Evolutionary conservation across 2,888 invertebrate genomes (phyloP).

Genomic region (Drosophila rellima): DNA sequence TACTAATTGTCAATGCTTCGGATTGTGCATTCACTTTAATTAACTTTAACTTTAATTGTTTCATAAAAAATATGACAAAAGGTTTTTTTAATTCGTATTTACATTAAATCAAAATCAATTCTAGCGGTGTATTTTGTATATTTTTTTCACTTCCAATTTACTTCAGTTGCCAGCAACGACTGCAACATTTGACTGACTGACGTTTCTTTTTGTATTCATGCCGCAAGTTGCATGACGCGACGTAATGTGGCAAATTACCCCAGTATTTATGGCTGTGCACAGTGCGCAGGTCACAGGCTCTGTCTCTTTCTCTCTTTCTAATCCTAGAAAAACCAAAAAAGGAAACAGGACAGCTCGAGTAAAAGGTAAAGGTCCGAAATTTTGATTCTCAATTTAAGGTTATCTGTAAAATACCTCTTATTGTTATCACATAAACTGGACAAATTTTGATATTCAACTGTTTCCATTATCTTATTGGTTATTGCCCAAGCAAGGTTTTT

Average conservation of each 20-base stretch:
- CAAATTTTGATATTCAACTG: background rate
- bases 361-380: background rate
- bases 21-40: constrained; percentile 33
- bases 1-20: background rate
- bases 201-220: constrained; percentile 58
- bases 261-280: constrained; percentile 3
- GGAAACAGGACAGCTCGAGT: background rate
- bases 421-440: too few relatives aligned
- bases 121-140: background rate
- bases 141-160: constrained; percentile 45
- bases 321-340: background rate
- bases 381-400: too few relatives aligned
- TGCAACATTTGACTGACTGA: constrained; percentile 49
- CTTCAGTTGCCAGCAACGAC: constrained; percentile 70
- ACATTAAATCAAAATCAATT: constrained; percentile 17
- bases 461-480: too few relatives aligned
- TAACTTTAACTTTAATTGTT: background rate
- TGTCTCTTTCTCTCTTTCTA: background rate
- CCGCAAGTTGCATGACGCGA: constrained; percentile 3
- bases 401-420: too few relatives aligned
- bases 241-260: constrained; percentile 8
- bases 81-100: constrained; percentile 25
- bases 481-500: too few relatives aligned
- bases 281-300: constrained; percentile 57
- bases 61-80: constrained; percentile 12